Base-by-base conservation (phyloP, 2,113 vertebrate genomes). In the Microtus ochrogaster region DNA sequence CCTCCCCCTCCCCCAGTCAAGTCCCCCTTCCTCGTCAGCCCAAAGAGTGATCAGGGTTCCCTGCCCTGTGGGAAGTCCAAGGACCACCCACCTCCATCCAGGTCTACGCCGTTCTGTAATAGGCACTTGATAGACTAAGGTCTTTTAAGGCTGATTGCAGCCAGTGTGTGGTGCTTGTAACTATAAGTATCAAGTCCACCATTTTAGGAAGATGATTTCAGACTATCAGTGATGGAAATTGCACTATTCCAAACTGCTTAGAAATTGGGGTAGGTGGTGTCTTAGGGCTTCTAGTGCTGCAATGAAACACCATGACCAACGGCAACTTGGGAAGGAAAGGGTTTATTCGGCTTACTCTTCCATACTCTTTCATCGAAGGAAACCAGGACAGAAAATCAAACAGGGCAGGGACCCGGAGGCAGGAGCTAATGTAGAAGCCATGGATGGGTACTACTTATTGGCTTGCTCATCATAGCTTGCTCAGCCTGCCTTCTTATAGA, bases 61-160 rank as follows among this genome's bases (percentile, higher is more conserved):
- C 47, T 47, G 47, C 3, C 47, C 47, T 47, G 47, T 47, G 47
- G 47, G 47, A 47, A 47, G 47, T 47, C 47, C 47, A 47, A 47
- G 47, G 47, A 47, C 7, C 47, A 47, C 47, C 47, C 47, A 47
- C 47, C 47, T 47, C 47, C 47, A 47, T 47, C 47, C 47, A 47
- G 47, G 47, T 47, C 49, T 12, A 68, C n/a, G 16, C 26, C 66
- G 47, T 72, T 61, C 14, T 78, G 8, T 16, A 87, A 73, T 28
- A 77, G 81, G 49, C 47, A 85, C 36, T 85, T 89, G 72, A 74
- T 79, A 94, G 65, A 47, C 7, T 41, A 30, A 93, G 11, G 26
- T 74, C 77, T 84, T 82, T 83, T 61, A 84, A 91, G 47, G 61
- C 49, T 95, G 44, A 92, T 39, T 85, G 17, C 77, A 95, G 77